Evolutionary conservation across 2,113 vertebrate genomes (phyloP), one percentile per base, ranked within the genome.

Genomic region (Pantherophis guttatus): DNA sequence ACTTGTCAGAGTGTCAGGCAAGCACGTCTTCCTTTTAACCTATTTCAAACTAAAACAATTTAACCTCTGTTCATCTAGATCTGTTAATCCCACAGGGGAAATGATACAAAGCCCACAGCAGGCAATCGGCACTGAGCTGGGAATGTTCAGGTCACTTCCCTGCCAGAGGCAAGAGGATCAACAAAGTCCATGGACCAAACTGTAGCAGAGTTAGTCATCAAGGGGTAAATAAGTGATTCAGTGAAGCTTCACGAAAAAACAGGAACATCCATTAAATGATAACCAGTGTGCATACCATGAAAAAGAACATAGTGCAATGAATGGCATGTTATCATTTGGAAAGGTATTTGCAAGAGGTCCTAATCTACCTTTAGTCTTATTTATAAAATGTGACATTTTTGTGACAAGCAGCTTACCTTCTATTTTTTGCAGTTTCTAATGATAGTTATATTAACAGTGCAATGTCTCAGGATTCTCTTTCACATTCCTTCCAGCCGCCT

Each of bases 181-280:
- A 29, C 70, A 91, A 3, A 89, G 52, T 6, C 50, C 29, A 53
- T 1, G 10, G 2, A 55, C 65, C 90, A 86, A 70, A 87, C 55
- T 90, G 55, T 70, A 94, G 81, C n/a, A 90, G 19, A 59, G 52
- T 90, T 89, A 93, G 24, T 88, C 92, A 94, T 52, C 89, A 85
- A 65, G 90, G 75, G 33, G 75, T 81, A 93, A 90, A 39, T 8
- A 50, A 48, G 50, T 89, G 44, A 89, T 95, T 70, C 87, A 90
- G 55, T 26, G 17, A 87, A 62, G 39, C 44, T n/a, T 86, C 12
- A 1, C 48, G 70, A 44, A 33, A 17, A 58, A 86, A n/a, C 26
- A 89, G 55, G 85, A 85, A 86, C 4, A 15, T 1, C 70, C 55
- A 48, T 2, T 52, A 90, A 90, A 39, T 26, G 10, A 44, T 93